Percentiles rank a stretch among this genome's conserved stretches.
phyloP scores from a whole-genome alignment of 1,140 invertebrate genomes.

The Philotrypesis tridentata region DNA sequence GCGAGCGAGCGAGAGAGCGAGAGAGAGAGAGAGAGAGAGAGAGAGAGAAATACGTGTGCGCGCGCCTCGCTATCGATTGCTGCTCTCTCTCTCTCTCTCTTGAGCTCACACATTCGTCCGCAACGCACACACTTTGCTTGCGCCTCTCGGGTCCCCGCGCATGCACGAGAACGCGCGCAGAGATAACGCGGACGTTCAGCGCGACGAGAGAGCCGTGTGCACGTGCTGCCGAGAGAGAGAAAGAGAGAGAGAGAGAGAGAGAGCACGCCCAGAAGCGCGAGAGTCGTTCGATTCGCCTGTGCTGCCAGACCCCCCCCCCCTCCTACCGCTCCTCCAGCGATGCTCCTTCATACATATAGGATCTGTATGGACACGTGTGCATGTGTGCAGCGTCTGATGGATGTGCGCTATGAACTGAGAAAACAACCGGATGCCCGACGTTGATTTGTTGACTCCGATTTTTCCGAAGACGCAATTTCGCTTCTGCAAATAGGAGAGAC shows the following conservation, averaged over 20 bases:
- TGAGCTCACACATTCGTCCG: too few relatives aligned
- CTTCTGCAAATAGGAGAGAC: too few relatives aligned
- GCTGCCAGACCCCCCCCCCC: neutral
- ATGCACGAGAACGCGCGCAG: constrained; percentile 56
- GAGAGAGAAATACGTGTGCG: constrained; percentile 34
- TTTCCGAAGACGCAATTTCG: neutral
- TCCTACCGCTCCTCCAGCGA: neutral
- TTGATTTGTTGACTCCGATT: neutral
- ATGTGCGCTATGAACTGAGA: neutral
- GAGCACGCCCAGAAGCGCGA: constrained; percentile 51
- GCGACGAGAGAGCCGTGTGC: neutral
- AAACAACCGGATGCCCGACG: neutral
- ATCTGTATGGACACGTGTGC: too few relatives aligned
- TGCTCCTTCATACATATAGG: too few relatives aligned
- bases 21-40: constrained; percentile 30
- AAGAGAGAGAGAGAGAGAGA: constrained; percentile 47
- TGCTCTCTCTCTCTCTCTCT: constrained; percentile 27
- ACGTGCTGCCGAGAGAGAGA: neutral
- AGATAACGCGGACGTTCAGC: neutral
- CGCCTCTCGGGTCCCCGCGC: constrained; percentile 54
- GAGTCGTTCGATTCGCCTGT: neutral
- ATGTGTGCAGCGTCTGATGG: neutral
- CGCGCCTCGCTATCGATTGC: constrained; percentile 67
- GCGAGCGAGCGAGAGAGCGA: too few relatives aligned
- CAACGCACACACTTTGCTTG: too few relatives aligned